Evolutionary conservation across 2,113 vertebrate species (phyloP), one percentile per base, ranked within the genome.

Genomic region (Spilogale gracilis): DNA sequence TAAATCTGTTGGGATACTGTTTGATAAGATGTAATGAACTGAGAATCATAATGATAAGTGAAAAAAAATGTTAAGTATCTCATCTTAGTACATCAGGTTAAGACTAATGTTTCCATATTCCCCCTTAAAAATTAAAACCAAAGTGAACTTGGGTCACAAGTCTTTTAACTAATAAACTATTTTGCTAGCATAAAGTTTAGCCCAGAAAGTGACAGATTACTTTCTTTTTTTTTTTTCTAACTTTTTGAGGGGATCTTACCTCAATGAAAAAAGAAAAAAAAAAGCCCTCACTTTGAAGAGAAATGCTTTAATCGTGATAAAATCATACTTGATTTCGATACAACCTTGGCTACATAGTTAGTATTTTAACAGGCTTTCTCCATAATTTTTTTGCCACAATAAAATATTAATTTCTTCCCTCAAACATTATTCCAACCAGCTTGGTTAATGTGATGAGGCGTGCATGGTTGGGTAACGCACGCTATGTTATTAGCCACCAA

Each of bases 401-500:
- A 89, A 96, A 95, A 97, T 89, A 86, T 73, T 74, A 73, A 83
- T 50, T 89, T 85, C 65, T 60, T 23, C 25, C 43, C 61, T 79
- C 71, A 27, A 45, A 85, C 30, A 30, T 84, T 85, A 86, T 83
- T 87, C 27, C 45, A 32, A 13, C 79, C 84, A 10, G 48, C 84
- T 61, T 95, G 91, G 81, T 96, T 95, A 95, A 95, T 61, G 54
- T 20, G 52, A 88, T 18, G 13, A 93, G 82, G 88, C 43, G 11
- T 60, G 14, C 60, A 9, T 74, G 6, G 38, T 30, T 1, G 1
- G 30, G 79, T 69, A 76, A 16, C 0, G 27, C 67, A 54, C 17
- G 48, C 83, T 52, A 20, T 81, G 92, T 83, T 85, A 92, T 93
- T 92, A 95, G 82, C 88, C 48, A 20, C 76, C 54, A 43, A 96